These are phyloP conservation scores for Portunus trituberculatus DNA, from an alignment of 1,140 invertebrate species.

Conservation along the genomic window DNA sequence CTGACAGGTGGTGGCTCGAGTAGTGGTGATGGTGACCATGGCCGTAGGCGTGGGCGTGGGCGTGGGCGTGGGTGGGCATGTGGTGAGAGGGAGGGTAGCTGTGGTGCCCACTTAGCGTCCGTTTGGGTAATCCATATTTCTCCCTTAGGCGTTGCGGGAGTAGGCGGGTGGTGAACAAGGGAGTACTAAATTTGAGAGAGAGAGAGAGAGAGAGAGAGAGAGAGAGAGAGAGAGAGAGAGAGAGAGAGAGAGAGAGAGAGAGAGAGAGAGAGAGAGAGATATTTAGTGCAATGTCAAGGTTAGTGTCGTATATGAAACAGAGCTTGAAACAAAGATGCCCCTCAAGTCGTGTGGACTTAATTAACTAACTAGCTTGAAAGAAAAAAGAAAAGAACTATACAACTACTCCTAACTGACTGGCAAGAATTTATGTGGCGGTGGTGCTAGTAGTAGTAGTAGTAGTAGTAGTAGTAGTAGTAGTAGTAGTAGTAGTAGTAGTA, in stretches of 20 bases:
- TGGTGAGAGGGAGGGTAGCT: conserved; percentile 46
- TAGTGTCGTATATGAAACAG: no score
- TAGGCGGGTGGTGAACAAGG: not conserved
- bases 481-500: not conserved
- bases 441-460: not conserved
- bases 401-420: no score
- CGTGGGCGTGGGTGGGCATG: not conserved
- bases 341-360: no score
- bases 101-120: conserved; percentile 53
- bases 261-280: no score
- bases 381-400: no score
- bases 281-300: no score
- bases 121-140: conserved; percentile 57
- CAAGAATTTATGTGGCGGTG: not conserved
- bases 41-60: not conserved
- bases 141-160: not conserved
- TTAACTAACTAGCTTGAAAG: no score
- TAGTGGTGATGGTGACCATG: conserved; percentile 41
- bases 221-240: not conserved
- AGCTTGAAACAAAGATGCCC: no score
- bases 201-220: not conserved
- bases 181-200: not conserved
- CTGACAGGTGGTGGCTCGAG: conserved; percentile 53
- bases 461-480: no score
- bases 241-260: no score